phyloP scores from a whole-genome alignment of 2,113 vertebrate species.

The Ginglymostoma cirratum region DNA sequence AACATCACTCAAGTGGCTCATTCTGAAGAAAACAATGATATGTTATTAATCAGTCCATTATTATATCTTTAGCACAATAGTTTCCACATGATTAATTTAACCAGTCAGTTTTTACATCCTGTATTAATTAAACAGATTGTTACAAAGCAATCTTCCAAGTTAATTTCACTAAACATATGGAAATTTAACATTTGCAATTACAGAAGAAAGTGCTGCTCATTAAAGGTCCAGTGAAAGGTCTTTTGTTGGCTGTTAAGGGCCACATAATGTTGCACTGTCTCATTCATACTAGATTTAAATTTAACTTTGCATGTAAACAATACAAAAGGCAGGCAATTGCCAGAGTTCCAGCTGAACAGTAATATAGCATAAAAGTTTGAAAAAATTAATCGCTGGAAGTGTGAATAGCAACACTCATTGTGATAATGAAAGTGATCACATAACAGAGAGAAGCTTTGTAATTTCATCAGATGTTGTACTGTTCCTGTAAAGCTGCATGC shows the following conservation, averaged over 20 bases:
- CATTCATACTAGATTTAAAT: not conserved
- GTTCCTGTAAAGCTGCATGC: too few species aligned
- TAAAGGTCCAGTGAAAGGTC: not conserved
- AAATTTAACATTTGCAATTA: conserved; percentile 3
- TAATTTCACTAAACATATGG: conserved; percentile 15
- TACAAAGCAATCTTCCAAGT: not conserved
- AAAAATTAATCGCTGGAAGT: not conserved
- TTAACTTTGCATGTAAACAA: not conserved
- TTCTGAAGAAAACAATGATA: conserved; percentile 9
- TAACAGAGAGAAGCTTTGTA: too few species aligned
- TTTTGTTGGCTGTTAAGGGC: not conserved
- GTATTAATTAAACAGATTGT: conserved; percentile 13
- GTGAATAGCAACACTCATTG: not conserved
- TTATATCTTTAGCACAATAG: conserved; percentile 17
- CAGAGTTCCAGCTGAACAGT: not conserved
- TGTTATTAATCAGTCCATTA: conserved; percentile 11
- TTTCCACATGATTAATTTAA: conserved; percentile 11
- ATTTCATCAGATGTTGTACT: too few species aligned
- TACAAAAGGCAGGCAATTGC: not conserved
- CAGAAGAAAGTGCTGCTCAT: not conserved
- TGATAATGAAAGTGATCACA: too few species aligned
- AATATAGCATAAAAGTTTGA: not conserved
- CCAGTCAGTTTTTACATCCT: conserved; percentile 3
- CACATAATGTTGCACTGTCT: not conserved
- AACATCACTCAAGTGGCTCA: conserved; percentile 25